Percentiles rank a stretch among this genome's conserved stretches.
Evolutionary conservation across 1,140 invertebrate genomes (phyloP).

Genomic region (Pseudoatta argentina): DNA sequence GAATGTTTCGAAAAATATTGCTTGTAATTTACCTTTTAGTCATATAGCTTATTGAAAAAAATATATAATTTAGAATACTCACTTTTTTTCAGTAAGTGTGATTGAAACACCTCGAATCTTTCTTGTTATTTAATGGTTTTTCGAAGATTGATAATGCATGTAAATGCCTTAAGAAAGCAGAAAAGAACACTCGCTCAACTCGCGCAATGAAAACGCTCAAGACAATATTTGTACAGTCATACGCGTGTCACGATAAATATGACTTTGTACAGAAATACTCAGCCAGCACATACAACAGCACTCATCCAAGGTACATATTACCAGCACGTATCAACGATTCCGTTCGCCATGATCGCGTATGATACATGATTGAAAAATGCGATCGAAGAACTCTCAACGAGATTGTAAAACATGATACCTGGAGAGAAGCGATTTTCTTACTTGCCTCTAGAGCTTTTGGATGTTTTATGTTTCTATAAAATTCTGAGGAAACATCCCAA

Average conservation of each 20-base stretch:
- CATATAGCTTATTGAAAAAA: not conserved
- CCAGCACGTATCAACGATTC: slow-evolving; percentile 53
- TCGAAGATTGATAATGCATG: not conserved
- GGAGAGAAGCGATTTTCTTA: slow-evolving; percentile 43
- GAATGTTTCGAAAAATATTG: not conserved
- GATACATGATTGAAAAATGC: slow-evolving; percentile 34
- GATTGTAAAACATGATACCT: slow-evolving; percentile 18
- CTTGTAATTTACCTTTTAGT: not conserved
- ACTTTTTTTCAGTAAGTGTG: not conserved
- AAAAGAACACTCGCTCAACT: slow-evolving; percentile 26
- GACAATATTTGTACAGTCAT: slow-evolving; percentile 51
- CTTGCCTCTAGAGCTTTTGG: not conserved
- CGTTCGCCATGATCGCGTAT: slow-evolving; percentile 38
- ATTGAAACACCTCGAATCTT: not conserved
- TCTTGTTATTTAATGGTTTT: not conserved
- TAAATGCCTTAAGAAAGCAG: slow-evolving; percentile 25
- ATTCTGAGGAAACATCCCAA: slow-evolving; percentile 1
- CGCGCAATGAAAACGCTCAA: slow-evolving; percentile 31
- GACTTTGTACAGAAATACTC: slow-evolving; percentile 80
- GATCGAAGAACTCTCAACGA: slow-evolving; percentile 50
- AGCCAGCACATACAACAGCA: slow-evolving; percentile 87
- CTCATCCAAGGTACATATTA: slow-evolving; percentile 86
- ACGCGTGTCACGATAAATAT: slow-evolving; percentile 58
- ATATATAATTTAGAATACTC: not conserved
- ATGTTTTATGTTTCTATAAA: not conserved